phyloP scores from a whole-genome alignment of 1,140 invertebrate genomes.

The Drosophila repletoides region DNA sequence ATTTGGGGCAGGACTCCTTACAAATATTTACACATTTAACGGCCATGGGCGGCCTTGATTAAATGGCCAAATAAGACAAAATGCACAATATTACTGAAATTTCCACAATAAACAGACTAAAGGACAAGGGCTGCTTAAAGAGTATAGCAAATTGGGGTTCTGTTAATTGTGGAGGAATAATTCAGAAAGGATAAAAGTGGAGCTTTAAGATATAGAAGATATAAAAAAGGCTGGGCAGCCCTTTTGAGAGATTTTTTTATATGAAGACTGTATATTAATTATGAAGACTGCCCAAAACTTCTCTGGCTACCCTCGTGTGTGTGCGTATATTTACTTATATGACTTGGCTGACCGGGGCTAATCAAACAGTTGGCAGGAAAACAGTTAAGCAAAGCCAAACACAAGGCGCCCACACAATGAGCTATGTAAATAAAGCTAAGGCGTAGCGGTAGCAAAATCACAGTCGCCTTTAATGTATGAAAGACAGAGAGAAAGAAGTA shows the following conservation, averaged over 20 bases:
- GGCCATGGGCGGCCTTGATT: slow-evolving; percentile 58
- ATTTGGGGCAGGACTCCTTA: slow-evolving; percentile 35
- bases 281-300: no score
- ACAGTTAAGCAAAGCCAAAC: slow-evolving; percentile 34
- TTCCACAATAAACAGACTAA: slow-evolving; percentile 28
- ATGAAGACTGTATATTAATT: no score
- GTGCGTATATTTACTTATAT: slow-evolving; percentile 22
- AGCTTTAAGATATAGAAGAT: no score
- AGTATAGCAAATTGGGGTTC: background rate
- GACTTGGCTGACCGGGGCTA: slow-evolving; percentile 32
- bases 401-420: slow-evolving; percentile 33
- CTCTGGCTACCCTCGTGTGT: slow-evolving; percentile 8
- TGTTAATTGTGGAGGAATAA: background rate
- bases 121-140: background rate
- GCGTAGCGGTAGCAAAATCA: slow-evolving; percentile 12
- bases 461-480: no score
- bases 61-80: slow-evolving; percentile 57
- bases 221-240: no score
- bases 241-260: background rate
- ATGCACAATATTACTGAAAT: slow-evolving; percentile 36
- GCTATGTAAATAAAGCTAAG: slow-evolving; percentile 31
- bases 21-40: slow-evolving; percentile 70
- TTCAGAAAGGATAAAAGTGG: background rate
- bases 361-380: slow-evolving; percentile 34
- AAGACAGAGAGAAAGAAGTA: no score